These are phyloP conservation scores for Harpalus rufipes DNA, from an alignment of 2,888 invertebrate genomes.

Conservation along the genomic window DNA sequence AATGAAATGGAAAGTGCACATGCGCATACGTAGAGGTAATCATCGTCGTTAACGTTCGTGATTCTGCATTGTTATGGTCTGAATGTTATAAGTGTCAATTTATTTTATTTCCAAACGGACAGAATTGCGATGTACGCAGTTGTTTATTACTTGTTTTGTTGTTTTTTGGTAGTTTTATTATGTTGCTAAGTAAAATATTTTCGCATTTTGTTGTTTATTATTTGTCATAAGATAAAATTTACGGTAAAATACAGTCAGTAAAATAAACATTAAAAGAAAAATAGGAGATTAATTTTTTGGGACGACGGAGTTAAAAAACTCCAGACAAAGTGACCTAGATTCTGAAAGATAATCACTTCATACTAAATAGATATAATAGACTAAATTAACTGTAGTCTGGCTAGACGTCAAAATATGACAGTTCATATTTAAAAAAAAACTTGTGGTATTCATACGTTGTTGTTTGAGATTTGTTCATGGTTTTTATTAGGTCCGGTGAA, in stretches of 20 bases:
- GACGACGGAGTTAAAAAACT: no score
- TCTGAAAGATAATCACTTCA: no score
- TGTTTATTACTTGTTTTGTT: constrained; percentile 15
- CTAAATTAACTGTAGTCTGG: no score
- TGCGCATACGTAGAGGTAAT: constrained; percentile 23
- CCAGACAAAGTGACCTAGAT: no score
- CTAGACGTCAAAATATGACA: no score
- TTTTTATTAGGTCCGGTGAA: no score
- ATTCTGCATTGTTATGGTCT: constrained; percentile 59
- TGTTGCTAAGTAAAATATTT: background rate
- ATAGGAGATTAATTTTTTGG: background rate
- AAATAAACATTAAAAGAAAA: background rate
- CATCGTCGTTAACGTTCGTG: constrained; percentile 53
- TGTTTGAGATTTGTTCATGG: no score
- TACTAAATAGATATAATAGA: no score
- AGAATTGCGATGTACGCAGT: constrained; percentile 24
- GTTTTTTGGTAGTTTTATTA: constrained; percentile 28
- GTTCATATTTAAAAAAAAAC: no score
- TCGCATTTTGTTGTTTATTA: background rate
- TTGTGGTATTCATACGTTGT: no score
- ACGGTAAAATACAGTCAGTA: background rate
- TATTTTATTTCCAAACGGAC: constrained; percentile 50
- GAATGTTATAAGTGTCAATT: constrained; percentile 58
- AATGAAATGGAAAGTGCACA: constrained; percentile 53
- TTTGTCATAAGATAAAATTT: background rate